Evolutionary conservation across 2,797 vertebrate species (phyloP), one percentile per base, ranked within the genome.

Genomic region (Tiaroga cobitis): DNA sequence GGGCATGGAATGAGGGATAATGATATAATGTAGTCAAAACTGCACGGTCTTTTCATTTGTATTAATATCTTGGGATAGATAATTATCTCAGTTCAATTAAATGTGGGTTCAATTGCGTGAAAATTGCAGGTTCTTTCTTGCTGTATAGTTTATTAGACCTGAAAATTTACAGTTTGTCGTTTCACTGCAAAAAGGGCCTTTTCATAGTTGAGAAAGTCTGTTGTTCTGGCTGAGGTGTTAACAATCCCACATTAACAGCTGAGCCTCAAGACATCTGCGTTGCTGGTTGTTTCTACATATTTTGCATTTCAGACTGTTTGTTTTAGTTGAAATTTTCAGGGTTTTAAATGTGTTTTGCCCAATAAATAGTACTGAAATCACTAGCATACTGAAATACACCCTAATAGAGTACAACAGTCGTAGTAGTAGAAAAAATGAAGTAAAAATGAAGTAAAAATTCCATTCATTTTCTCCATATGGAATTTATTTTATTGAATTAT

Each of bases 231-330:
- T 43, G 67, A 72, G n/a, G 68, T 74, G 70, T 49, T 74, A 46
- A 74, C 69, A 74, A 34, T 65, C 70, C 81, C 56, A 65, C 81
- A 83, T 21, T 21, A 83, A 75, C 81, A 83, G 72, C 81, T 75
- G 81, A 83, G 73, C n/a, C 70, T 32, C 32, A 68, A 59, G 59
- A 75, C 70, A 83, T 83, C 43, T 83, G 81, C 16, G 59, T 75
- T 51, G 56, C 41, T 65, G 41, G 81, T 83, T 74, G 56, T 74
- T 74, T 61, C 54, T 63, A 29, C 56, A 74, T 59, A 43, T n/a
- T 74, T 18, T 16, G 41, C 54, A 73, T 63, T 82, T 63, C 26
- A 73, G 26, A 41, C 8, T 72, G 68, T 59, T 82, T 63, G 69
- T 43, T 43, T 39, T 32, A 43, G 10, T 5, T 68, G 41, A 67